Conservation (phyloP, 2,888 invertebrate species). For the Gerosis bhagava region DNA sequence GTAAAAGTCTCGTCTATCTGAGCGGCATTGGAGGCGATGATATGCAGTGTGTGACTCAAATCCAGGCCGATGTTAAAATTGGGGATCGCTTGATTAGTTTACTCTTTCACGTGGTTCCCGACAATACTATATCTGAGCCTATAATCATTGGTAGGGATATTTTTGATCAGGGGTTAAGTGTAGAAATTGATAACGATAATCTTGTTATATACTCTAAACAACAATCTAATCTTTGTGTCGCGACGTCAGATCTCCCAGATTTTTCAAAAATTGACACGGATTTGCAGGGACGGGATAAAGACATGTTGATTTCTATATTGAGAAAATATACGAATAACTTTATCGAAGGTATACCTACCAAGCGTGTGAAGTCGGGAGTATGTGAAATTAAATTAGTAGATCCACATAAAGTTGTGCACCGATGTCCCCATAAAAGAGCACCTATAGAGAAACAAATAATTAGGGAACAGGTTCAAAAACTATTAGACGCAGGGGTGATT, state of each 20-base stretch:
- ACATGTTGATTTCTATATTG: conserved; percentile 5
- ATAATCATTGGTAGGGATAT: conserved; percentile 6
- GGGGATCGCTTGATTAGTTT: background rate
- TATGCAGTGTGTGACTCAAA: background rate
- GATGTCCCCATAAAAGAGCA: conserved; percentile 31
- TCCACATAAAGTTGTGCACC: conserved; percentile 16
- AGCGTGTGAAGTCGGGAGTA: background rate
- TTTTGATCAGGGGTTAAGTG: conserved; percentile 10
- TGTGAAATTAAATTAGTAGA: background rate
- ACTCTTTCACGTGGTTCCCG: conserved; percentile 1
- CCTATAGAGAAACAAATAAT: conserved; percentile 35
- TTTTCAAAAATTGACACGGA: conserved; percentile 6
- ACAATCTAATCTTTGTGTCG: conserved; percentile 6
- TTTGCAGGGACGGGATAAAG: conserved; percentile 3
- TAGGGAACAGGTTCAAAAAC: conserved; percentile 31
- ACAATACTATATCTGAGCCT: conserved; percentile 6
- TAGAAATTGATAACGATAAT: conserved; percentile 9
- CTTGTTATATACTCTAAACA: conserved; percentile 6
- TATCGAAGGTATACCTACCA: background rate
- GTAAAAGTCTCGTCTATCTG: background rate
- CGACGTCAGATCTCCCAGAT: conserved; percentile 2
- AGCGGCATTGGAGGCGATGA: background rate
- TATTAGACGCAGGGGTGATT: conserved; percentile 37
- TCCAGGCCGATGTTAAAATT: background rate
- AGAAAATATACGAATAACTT: conserved; percentile 6